Evolutionary conservation across 2,888 invertebrate species (phyloP), one percentile per base, ranked within the genome.

Genomic region (Drosophila borealis): DNA sequence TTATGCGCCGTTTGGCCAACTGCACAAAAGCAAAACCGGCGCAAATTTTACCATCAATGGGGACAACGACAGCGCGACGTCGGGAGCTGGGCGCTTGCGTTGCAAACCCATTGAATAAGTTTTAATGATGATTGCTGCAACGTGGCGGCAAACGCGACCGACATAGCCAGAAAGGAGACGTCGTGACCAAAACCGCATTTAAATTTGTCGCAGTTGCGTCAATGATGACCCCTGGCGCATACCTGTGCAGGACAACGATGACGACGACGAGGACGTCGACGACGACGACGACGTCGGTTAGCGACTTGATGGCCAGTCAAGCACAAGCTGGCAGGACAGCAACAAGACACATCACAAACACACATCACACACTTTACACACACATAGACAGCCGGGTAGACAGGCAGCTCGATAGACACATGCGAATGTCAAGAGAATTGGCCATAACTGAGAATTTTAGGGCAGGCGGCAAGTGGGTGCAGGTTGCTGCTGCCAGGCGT

Each of bases 81-180:
- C 13, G 1, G 36, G 10, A 34, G 34, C 5, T 2, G 34, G 39
- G 3, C n/a, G 29, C 46, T 44, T 29, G 34, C 17, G 11, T 17
- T 3, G 11, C 42, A 53, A 62, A 71, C 67, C 71, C 89, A 82
- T 89, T 88, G 89, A 90, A 88, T 89, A 90, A 89, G 79, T 81
- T 90, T 88, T 89, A 88, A 88, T 89, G 88, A 89, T 89, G 88
- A 88, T 88, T 88, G 90, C 88, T 76, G 89, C 88, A 88, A 86
- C 88, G 86, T 80, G 88, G 76, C 74, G 41, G 78, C 61, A 73
- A 78, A 74, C 77, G 74, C 62, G 62, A 54, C 48, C 69, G 37
- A 50, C 61, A 70, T 51, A 46, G 46, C 51, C 53, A 51, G 36
- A 57, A 53, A 54, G 42, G 17, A 53, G 29, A 63, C 63, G 80